These are phyloP conservation scores for Aethes cnicana DNA, from an alignment of 2,888 invertebrate species.

Conservation along the genomic window DNA sequence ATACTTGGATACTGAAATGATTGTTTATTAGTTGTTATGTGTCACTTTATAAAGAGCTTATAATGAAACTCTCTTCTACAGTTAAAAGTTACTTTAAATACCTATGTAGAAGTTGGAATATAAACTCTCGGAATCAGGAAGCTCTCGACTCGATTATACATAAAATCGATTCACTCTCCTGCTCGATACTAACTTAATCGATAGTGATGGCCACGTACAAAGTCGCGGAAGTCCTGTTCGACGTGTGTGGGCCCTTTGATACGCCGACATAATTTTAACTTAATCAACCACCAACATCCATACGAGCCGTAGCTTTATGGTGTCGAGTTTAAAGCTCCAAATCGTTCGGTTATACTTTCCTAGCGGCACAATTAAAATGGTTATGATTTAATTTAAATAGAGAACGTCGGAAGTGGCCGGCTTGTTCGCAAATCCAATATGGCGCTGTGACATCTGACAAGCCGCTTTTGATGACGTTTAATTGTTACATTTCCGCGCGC, in stretches of 20 bases:
- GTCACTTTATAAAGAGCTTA: no score
- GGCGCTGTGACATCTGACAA: slow-evolving; percentile 42
- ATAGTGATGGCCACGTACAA: slow-evolving; percentile 40
- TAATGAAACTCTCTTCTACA: no score
- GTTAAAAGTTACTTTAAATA: no score
- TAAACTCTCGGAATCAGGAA: slow-evolving; percentile 5
- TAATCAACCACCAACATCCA: slow-evolving; percentile 3
- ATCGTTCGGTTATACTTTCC: neutral
- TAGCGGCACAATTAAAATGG: slow-evolving; percentile 27
- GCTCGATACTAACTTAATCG: slow-evolving; percentile 34
- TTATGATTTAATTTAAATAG: slow-evolving; percentile 46
- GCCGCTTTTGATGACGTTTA: slow-evolving; percentile 43
- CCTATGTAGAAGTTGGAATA: neutral
- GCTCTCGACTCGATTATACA: neutral
- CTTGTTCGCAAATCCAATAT: slow-evolving; percentile 47
- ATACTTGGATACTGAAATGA: no score
- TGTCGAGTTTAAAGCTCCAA: neutral
- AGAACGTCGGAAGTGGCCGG: slow-evolving; percentile 36
- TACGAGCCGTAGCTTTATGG: neutral
- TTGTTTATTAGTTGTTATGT: no score
- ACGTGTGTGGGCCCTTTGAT: slow-evolving; percentile 64
- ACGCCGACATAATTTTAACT: slow-evolving; percentile 36
- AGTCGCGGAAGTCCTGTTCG: slow-evolving; percentile 53
- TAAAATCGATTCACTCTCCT: slow-evolving; percentile 27
- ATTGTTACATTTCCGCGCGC: slow-evolving; percentile 47